Evolutionary conservation across 2,888 invertebrate genomes (phyloP).

Genomic region (Nemotelus pantherinus): DNA sequence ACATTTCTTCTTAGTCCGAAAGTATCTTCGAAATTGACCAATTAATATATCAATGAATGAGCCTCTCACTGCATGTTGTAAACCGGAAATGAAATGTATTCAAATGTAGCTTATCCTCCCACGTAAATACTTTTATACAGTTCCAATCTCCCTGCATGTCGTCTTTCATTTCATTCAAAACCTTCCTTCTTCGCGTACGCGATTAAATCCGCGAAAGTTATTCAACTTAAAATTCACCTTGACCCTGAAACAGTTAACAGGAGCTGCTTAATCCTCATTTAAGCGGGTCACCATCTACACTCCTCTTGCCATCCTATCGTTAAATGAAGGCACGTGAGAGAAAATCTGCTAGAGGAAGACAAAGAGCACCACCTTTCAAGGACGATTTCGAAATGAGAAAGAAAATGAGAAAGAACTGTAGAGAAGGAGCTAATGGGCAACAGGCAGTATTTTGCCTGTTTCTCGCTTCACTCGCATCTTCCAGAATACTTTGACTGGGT

Average conservation of each 20-base stretch:
- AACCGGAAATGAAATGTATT: too few relatives aligned
- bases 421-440: slow-evolving; percentile 37
- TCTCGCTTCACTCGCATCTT: slow-evolving; percentile 15
- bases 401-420: slow-evolving; percentile 27
- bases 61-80: too few relatives aligned
- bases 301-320: background rate
- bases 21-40: too few relatives aligned
- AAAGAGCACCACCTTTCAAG: slow-evolving; percentile 40
- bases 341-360: slow-evolving; percentile 38
- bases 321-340: slow-evolving; percentile 47
- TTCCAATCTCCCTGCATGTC: too few relatives aligned
- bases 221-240: slow-evolving; percentile 50
- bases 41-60: too few relatives aligned
- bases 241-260: slow-evolving; percentile 50
- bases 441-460: slow-evolving; percentile 32
- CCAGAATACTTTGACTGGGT: slow-evolving; percentile 13
- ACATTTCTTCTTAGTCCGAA: too few relatives aligned
- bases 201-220: slow-evolving; percentile 42
- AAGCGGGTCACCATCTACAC: slow-evolving; percentile 3
- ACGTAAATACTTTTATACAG: too few relatives aligned
- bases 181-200: background rate
- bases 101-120: too few relatives aligned
- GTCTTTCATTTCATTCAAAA: too few relatives aligned
- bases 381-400: slow-evolving; percentile 46
- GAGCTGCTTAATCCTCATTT: slow-evolving; percentile 50